phyloP scores from a whole-genome alignment of 2,113 vertebrate species.

The Gracilinanus agilis region DNA sequence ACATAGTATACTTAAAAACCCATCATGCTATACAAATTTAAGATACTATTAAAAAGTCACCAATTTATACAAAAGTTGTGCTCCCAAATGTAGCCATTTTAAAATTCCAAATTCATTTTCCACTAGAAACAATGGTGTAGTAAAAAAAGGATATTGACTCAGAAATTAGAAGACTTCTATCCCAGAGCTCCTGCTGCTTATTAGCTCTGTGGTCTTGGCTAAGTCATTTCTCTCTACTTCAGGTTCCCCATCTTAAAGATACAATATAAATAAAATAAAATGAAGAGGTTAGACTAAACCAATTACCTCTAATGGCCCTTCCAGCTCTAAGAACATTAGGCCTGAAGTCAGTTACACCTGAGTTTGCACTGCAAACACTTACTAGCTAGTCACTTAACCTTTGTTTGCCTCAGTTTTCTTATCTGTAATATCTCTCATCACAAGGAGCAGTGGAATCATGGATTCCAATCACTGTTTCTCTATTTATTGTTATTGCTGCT shows the following conservation, averaged over 20 bases:
- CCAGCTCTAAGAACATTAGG: too few relatives aligned
- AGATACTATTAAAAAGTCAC: not conserved
- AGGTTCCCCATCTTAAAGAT: too few relatives aligned
- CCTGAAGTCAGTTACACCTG: too few relatives aligned
- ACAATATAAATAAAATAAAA: too few relatives aligned
- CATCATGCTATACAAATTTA: too few relatives aligned
- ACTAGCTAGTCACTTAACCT: too few relatives aligned
- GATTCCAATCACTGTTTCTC: not conserved
- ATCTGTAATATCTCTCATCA: not conserved
- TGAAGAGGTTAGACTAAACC: too few relatives aligned
- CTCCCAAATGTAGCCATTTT: not conserved
- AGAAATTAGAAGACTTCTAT: not conserved
- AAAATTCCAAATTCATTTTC: not conserved
- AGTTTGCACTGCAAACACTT: too few relatives aligned
- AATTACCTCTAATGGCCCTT: too few relatives aligned
- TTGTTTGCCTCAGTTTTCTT: conserved; percentile 20
- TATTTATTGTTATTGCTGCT: not conserved
- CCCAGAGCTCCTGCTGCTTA: not conserved
- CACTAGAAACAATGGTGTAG: not conserved
- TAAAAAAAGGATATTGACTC: not conserved
- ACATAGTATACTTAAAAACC: too few relatives aligned
- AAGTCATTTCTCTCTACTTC: too few relatives aligned
- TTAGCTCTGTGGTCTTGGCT: not conserved
- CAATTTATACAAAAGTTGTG: not conserved
- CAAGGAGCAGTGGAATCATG: not conserved